Evolutionary conservation across 2,113 vertebrate species (phyloP).

Genomic region (Laterallus jamaicensis): DNA sequence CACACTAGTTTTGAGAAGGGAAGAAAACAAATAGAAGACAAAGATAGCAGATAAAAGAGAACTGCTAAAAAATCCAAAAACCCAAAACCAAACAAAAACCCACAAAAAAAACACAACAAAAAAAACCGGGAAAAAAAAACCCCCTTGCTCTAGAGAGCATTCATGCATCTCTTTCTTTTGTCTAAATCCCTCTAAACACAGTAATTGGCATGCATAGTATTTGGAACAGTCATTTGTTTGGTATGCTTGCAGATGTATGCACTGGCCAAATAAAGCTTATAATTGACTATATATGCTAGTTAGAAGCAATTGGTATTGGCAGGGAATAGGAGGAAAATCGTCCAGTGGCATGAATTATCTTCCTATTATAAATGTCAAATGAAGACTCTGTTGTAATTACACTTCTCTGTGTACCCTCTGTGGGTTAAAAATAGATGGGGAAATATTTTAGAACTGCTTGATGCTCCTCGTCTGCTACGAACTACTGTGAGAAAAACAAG

Average conservation of each 20-base stretch:
- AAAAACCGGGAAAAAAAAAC: not conserved
- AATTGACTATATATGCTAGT: constrained; percentile 17
- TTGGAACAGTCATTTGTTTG: constrained; percentile 36
- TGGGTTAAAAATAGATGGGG: constrained; percentile 43
- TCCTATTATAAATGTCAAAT: not conserved
- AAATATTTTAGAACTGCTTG: constrained; percentile 21
- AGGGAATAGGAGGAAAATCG: not conserved
- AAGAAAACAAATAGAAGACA: constrained; percentile 11
- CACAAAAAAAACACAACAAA: not conserved
- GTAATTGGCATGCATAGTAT: constrained; percentile 16
- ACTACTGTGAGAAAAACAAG: not conserved
- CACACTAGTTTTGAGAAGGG: not conserved
- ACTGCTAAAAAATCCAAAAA: not conserved
- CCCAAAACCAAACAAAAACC: not conserved
- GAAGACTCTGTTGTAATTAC: constrained; percentile 1
- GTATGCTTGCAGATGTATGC: not conserved
- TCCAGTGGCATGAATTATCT: not conserved
- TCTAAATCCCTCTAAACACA: not conserved
- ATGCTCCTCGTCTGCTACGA: not conserved
- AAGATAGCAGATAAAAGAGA: not conserved
- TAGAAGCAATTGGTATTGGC: constrained; percentile 9
- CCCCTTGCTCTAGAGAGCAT: not conserved
- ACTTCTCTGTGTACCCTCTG: not conserved
- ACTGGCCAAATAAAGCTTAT: not conserved
- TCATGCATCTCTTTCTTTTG: constrained; percentile 13